Evolutionary conservation across 2,797 vertebrate species (phyloP), one percentile per base, ranked within the genome.

Genomic region (Poecilia wingei): DNA sequence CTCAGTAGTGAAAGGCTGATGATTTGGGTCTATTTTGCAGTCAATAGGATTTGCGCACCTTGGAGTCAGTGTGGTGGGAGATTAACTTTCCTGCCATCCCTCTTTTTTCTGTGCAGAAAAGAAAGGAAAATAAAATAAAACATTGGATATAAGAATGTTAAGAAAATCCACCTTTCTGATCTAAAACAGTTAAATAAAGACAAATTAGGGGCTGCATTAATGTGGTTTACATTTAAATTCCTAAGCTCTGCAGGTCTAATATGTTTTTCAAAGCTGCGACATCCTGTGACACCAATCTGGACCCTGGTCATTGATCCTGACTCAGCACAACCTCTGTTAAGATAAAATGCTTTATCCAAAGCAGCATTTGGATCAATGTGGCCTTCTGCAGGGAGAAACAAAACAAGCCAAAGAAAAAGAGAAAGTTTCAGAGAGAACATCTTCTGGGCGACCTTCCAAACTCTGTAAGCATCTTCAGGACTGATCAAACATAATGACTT

Each of bases 281-380:
- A 5, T 12, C 33, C 18, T 72, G 55, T 77, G 46, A 76, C 78
- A 78, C 72, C 72, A 41, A 25, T 46, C 51, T 39, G 46, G 69
- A 76, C 16, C 66, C 74, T 45, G 49, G 53, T 45, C 53, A 74
- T 55, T 46, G 33, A 78, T 25, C 46, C 39, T 55, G 43, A 77
- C 70, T 84, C 79, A 76, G 71, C 81, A 72, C 59, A 43, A 72
- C n/a, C 78, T 64, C 74, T 64, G 20, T 57, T 73, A 46, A 72
- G 22, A 22, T 39, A 18, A 76, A 39, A 47, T 28, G 31, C 59
- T 79, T 72, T n/a, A 20, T 59, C 64, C 66, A 20, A 73, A 55
- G 46, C 61, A 77, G 39, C 33, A 78, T 75, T 74, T 22, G 9
- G 39, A 57, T 45, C 36, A 25, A 5, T 31, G 59, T 6, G 14